Base-by-base conservation (phyloP, 2,888 invertebrate species). In the Trissonchulus latispiculum region DNA sequence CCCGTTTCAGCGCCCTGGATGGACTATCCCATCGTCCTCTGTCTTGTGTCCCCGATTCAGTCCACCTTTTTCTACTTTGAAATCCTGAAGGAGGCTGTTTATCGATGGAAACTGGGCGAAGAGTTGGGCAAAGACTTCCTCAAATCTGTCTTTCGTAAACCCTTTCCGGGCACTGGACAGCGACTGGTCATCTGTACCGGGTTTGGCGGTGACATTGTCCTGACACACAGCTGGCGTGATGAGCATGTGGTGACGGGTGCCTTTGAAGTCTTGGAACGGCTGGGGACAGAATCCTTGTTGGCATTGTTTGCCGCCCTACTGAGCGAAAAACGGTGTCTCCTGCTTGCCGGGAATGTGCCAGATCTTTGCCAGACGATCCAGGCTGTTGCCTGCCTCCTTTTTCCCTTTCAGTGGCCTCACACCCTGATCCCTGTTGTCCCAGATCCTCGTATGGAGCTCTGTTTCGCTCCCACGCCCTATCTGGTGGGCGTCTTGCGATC, bases 401-500 rank as follows among this genome's bases (percentile, higher is more conserved):
- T 32, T 68, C 92, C 92, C 3, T 90, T 92, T 83, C 87, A 88
- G 59, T 92, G 92, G 92, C 91, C 90, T 73, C 91, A 92, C 80
- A 90, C 91, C 0, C 87, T 91, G 28, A 89, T 92, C 70, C 90
- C 91, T 0, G 88, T 90, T 71, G 85, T 92, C 23, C 92, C 92
- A 0, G 83, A 87, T 0, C 81, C 81, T 67, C 88, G 89, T 82
- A 85, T 90, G 23, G 87, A 87, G 73, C 85, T 90, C 68, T 83
- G 85, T 74, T 90, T 90, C 77, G 90, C 91, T 0, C 92, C 92
- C 0, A 88, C 91, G 71, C 92, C 92, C 0, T 89, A 90, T 75
- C 85, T 92, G 8, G 89, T 91, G 28, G 92, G 72, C 2, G 33
- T 70, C 2, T 28, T 69, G 48, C 66, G 73, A 18, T 73, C 62